Evolutionary conservation across 64 coral and sea anemone genomes (phyloP).

Genomic region (Montipora foliosa): DNA sequence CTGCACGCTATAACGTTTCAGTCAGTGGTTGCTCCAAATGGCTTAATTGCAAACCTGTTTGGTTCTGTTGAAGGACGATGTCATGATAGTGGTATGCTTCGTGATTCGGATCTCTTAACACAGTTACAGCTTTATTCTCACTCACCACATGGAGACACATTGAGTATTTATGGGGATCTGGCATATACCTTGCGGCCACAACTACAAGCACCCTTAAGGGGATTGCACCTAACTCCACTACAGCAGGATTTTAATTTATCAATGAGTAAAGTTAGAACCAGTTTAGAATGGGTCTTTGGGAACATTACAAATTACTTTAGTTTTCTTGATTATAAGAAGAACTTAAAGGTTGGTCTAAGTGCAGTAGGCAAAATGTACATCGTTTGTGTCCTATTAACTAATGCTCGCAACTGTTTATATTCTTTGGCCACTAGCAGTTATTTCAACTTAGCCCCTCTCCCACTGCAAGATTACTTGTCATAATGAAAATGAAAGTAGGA

Average conservation of each 20-base stretch:
- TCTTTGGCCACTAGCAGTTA: background rate
- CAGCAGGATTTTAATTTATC: conserved; percentile 8
- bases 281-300: conserved; percentile 40
- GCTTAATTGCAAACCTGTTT: conserved; percentile 44
- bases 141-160: conserved; percentile 23
- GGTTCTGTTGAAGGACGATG: conserved; percentile 34
- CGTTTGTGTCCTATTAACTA: background rate
- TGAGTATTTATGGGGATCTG: conserved; percentile 47
- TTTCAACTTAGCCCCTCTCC: conserved; percentile 14
- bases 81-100: conserved; percentile 35
- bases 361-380: background rate
- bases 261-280: conserved; percentile 20
- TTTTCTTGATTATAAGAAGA: conserved; percentile 51
- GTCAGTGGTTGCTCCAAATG: conserved; percentile 20
- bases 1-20: background rate
- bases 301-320: conserved; percentile 55
- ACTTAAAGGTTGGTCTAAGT: conserved; percentile 29
- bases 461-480: conserved; percentile 31
- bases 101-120: conserved; percentile 22
- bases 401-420: conserved; percentile 37
- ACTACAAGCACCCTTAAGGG: conserved; percentile 39
- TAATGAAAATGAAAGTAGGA: background rate
- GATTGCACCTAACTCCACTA: conserved; percentile 11
- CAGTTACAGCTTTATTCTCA: conserved; percentile 38
- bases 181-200: conserved; percentile 31